Evolutionary conservation across 1,140 invertebrate genomes (phyloP).

Genomic region (Zaprionus nigranus): DNA sequence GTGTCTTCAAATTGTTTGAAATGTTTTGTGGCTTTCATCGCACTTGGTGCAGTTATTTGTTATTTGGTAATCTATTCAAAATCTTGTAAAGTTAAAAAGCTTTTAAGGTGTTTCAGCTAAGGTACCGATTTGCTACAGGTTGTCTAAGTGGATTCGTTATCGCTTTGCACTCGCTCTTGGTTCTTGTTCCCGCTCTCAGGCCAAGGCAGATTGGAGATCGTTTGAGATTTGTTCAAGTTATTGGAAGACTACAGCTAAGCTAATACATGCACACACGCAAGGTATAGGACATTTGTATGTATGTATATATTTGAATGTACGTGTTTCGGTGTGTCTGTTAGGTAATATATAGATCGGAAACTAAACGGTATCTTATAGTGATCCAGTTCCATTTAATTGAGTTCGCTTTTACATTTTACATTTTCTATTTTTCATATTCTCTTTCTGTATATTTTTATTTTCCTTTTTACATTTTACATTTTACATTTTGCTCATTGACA

Average conservation of each 20-base stretch:
- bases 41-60: conserved; percentile 46
- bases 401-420: not conserved
- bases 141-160: conserved; percentile 51
- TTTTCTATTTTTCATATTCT: not conserved
- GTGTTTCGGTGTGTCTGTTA: conserved; percentile 22
- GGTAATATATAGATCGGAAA: conserved; percentile 18
- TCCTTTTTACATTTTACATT: conserved; percentile 8
- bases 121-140: conserved; percentile 80
- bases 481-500: conserved; percentile 9
- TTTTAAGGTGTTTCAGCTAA: conserved; percentile 73
- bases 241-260: conserved; percentile 77
- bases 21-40: conserved; percentile 21
- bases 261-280: conserved; percentile 41
- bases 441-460: not conserved
- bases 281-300: conserved; percentile 23
- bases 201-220: conserved; percentile 35
- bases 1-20: conserved; percentile 16
- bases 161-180: conserved; percentile 32
- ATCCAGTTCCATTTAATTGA: conserved; percentile 18
- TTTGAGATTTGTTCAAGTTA: conserved; percentile 32
- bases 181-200: conserved; percentile 24
- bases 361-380: not conserved
- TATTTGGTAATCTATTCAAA: conserved; percentile 21
- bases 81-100: conserved; percentile 61
- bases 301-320: conserved; percentile 14